Conservation (phyloP, 35 echinoderm and acorn worm genomes). For the Apostichopus parvimensis region DNA sequence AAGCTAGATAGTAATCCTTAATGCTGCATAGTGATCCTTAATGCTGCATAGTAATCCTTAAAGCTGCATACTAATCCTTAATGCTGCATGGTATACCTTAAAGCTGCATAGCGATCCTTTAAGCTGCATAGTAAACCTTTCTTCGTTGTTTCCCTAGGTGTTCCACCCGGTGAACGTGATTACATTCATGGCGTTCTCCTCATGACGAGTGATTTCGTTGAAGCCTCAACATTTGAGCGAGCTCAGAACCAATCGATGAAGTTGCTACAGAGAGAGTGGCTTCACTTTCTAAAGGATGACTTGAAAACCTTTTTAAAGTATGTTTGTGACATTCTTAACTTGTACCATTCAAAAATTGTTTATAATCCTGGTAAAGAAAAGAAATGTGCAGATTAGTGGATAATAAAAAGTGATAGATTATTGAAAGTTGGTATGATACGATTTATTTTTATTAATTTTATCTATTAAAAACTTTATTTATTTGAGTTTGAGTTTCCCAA, state of each 20-base stretch:
- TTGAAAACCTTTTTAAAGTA: constrained; percentile 88
- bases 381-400: no score
- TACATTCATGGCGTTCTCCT: constrained; percentile 80
- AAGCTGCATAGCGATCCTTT: no score
- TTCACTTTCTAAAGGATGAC: constrained; percentile 84
- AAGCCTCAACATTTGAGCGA: constrained; percentile 74
- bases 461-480: no score
- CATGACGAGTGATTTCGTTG: constrained; percentile 92
- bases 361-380: not conserved
- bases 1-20: no score
- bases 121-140: not conserved
- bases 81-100: no score
- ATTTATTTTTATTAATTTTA: no score
- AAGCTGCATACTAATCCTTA: no score
- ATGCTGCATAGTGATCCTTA: no score
- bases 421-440: no score
- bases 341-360: not conserved
- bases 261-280: constrained; percentile 89
- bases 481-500: no score
- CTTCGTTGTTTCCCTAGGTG: constrained; percentile 37
- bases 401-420: no score
- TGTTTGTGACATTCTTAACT: not conserved
- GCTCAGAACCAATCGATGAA: constrained; percentile 76
- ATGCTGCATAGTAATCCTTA: no score
- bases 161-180: constrained; percentile 73